Percentiles rank a stretch among this genome's conserved stretches.
phyloP scores from a whole-genome alignment of 1,140 invertebrate genomes.

The Microplitis demolitor region DNA sequence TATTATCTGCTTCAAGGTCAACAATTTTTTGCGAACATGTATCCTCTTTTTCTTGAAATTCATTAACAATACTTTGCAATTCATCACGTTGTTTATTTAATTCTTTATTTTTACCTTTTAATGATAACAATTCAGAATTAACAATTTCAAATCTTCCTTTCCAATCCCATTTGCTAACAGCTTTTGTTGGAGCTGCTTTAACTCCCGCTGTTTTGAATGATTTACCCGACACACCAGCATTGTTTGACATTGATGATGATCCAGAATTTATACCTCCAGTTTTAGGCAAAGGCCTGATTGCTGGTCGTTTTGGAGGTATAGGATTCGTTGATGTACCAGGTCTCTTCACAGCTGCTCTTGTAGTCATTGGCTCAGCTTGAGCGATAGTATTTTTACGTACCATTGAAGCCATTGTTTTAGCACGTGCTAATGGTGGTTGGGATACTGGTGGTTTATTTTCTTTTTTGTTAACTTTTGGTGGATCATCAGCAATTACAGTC shows the following conservation, averaged over 20 bases:
- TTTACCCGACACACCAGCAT: conserved; percentile 7
- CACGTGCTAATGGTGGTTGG: conserved; percentile 30
- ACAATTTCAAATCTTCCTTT: conserved; percentile 46
- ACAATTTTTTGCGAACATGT: conserved; percentile 48
- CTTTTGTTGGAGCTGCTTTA: conserved; percentile 29
- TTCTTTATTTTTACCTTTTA: conserved; percentile 65
- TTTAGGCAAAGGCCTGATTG: conserved; percentile 32
- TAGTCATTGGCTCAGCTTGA: neutral
- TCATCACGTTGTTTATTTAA: conserved; percentile 61
- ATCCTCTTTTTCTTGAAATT: conserved; percentile 44
- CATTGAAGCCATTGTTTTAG: conserved; percentile 41
- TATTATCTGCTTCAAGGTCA: conserved; percentile 41
- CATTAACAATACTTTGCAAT: conserved; percentile 60
- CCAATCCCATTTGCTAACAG: conserved; percentile 48
- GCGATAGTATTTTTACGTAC: conserved; percentile 20
- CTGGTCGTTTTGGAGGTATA: conserved; percentile 41
- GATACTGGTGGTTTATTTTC: conserved; percentile 45
- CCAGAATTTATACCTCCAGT: conserved; percentile 4
- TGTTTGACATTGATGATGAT: neutral
- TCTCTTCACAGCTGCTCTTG: conserved; percentile 43
- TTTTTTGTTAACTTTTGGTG: conserved; percentile 29
- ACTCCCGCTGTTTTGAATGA: conserved; percentile 1
- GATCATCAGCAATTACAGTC: conserved; percentile 4
- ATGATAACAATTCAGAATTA: conserved; percentile 39
- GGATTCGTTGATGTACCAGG: conserved; percentile 31